These are phyloP conservation scores for Rhinichthys osculus DNA, from an alignment of 2,797 vertebrate species.

Conservation along the genomic window DNA sequence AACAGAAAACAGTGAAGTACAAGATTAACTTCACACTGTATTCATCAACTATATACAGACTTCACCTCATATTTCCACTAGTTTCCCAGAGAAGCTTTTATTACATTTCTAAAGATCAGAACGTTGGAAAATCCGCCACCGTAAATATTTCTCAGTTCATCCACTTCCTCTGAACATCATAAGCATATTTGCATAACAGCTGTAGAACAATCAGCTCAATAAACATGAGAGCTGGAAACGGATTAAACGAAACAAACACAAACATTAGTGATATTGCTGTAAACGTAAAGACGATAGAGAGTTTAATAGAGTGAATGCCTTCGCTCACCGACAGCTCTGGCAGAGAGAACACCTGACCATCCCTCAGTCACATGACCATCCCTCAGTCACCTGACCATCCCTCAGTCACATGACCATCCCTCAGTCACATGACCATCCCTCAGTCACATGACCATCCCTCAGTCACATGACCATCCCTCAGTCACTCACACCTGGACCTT, in stretches of 20 bases:
- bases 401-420: no score
- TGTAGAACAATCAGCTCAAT: neutral
- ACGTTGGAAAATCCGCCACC: neutral
- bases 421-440: no score
- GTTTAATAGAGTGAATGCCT: neutral
- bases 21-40: neutral
- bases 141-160: neutral
- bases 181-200: neutral
- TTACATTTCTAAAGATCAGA: neutral
- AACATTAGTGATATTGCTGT: neutral
- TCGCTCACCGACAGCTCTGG: no score
- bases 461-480: no score
- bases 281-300: neutral
- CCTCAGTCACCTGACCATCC: no score
- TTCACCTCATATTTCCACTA: neutral
- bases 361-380: no score
- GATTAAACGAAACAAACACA: neutral
- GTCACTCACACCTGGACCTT: no score
- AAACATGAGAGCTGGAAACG: neutral
- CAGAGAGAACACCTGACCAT: no score
- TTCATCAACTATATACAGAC: neutral
- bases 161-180: neutral
- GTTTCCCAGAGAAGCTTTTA: neutral
- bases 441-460: no score
- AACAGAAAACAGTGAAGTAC: neutral